These are phyloP conservation scores for Gila orcuttii DNA, from an alignment of 2,113 vertebrate species.

Conservation along the genomic window DNA sequence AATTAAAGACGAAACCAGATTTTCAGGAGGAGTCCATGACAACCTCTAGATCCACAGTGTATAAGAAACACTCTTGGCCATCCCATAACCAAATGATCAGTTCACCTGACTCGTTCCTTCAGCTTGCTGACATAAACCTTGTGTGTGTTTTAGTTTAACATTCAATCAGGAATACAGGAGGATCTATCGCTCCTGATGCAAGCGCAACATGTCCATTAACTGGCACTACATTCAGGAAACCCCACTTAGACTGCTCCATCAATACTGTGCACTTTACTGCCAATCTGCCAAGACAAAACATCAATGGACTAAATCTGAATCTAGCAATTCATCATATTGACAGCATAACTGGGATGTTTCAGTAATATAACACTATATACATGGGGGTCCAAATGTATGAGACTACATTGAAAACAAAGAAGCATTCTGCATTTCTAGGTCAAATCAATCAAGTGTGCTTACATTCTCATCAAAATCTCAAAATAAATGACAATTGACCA, in stretches of 20 bases:
- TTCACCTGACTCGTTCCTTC: neutral
- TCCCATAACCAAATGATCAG: neutral
- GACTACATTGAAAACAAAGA: neutral
- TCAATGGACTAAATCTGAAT: slow-evolving; percentile 3
- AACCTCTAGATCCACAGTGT: neutral
- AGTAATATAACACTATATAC: slow-evolving; percentile 1
- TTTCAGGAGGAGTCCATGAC: neutral
- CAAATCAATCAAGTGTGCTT: neutral
- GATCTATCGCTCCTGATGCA: neutral
- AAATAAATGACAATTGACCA: neutral
- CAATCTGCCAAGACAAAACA: neutral
- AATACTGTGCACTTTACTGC: slow-evolving; percentile 14
- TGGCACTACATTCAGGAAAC: neutral
- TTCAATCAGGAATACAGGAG: neutral
- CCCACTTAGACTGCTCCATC: neutral
- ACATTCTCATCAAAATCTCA: neutral
- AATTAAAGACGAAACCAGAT: slow-evolving; percentile 8
- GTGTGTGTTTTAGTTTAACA: neutral
- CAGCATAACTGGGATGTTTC: neutral
- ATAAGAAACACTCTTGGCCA: neutral
- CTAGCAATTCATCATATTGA: neutral
- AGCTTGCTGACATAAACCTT: neutral
- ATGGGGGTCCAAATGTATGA: neutral
- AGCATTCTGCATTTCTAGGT: neutral
- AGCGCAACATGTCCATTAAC: neutral